Evolutionary conservation across 2,888 invertebrate genomes (phyloP), one percentile per base, ranked within the genome.

Genomic region (Lycia hirtaria): DNA sequence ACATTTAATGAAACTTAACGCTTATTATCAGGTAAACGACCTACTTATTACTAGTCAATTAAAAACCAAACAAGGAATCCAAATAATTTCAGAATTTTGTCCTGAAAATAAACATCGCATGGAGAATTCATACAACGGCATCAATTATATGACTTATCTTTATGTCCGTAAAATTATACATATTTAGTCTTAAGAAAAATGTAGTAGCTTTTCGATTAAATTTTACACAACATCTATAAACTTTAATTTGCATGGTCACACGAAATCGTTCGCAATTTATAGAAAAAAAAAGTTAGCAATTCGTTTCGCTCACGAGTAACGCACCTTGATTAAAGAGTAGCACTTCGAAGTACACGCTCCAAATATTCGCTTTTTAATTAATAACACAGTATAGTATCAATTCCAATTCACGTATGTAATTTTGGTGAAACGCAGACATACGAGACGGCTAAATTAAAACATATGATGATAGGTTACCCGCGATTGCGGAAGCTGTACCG

Each of bases 271-370:
- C 30, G 33, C 22, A 26, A 50, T 22, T 33, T 40, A 54, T 47
- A 41, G 20, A 2, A 33, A 32, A 19, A 45, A 41, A 50, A 52
- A 52, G 26, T 72, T 60, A 75, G 68, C 72, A 72, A 75, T 76
- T 73, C 75, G 74, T 72, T 75, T 72, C 73, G 72, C 73, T 70
- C 69, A 63, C 72, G 75, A 71, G 71, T 76, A 65, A 56, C 72
- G 68, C 70, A 69, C 76, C 73, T 79, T 78, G 80, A 82, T 82
- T 80, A 82, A 81, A 80, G 6, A 33, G 45, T 17, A 69, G 37
- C 68, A 74, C 75, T 75, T 74, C 73, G 72, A 64, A 71, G 64
- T 76, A 72, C 72, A 77, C 77, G 81, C 78, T 81, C 80, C 77
- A 73, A 77, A 78, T 77, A 65, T 70, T 67, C 64, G 55, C 66